Percentiles rank a stretch among this genome's conserved stretches.
These are phyloP conservation scores for Dysmachus trigonus DNA, from an alignment of 2,888 invertebrate species.

Conservation along the genomic window DNA sequence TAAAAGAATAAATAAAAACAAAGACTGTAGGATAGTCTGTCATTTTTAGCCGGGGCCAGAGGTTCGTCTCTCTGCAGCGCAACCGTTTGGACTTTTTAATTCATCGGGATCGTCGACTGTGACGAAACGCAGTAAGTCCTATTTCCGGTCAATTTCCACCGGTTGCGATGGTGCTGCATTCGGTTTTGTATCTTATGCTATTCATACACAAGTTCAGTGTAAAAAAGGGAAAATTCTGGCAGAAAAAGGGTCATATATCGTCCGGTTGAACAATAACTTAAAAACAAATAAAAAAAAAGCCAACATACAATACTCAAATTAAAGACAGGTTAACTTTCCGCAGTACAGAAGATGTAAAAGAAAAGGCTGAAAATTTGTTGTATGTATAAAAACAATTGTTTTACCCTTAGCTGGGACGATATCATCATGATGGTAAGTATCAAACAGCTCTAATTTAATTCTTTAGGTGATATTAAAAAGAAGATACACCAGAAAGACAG, in stretches of 20 bases:
- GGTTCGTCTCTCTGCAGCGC: no score
- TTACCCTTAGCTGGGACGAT: background rate
- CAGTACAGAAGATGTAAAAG: background rate
- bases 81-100: background rate
- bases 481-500: no score
- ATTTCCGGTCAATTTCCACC: background rate
- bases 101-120: background rate
- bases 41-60: background rate
- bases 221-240: background rate
- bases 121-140: background rate
- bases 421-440: background rate
- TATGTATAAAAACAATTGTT: background rate
- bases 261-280: background rate
- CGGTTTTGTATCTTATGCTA: background rate
- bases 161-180: background rate
- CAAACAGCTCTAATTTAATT: background rate
- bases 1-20: background rate
- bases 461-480: background rate
- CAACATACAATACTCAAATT: no score
- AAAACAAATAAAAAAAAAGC: background rate
- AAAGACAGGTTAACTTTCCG: background rate
- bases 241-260: background rate
- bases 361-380: background rate
- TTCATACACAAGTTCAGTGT: background rate
- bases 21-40: background rate